Conservation (phyloP, 92 coral and sea anemone genomes). For the Heliopora coerulea region DNA sequence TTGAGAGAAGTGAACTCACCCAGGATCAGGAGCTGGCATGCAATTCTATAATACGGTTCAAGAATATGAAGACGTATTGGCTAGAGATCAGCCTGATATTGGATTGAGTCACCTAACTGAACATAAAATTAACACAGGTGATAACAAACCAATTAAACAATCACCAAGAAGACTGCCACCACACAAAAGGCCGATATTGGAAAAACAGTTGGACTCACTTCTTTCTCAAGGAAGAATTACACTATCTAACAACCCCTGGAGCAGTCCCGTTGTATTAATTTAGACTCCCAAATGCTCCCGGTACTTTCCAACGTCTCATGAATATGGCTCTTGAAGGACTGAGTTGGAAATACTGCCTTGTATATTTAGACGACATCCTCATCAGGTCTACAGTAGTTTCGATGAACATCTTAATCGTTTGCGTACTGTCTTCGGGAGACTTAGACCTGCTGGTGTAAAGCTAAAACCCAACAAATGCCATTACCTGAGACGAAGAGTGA, state of each 20-base stretch:
- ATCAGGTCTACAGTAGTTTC: conserved; percentile 35
- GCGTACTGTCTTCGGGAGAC: conserved; percentile 33
- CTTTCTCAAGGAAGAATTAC: conserved; percentile 47
- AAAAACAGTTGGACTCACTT: conserved; percentile 34
- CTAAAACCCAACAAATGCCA: conserved; percentile 49
- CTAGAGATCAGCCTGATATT: conserved; percentile 40
- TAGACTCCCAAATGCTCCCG: conserved; percentile 47
- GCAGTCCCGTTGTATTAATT: conserved; percentile 54
- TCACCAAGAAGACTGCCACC: conserved; percentile 49
- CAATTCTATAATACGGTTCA: conserved; percentile 41
- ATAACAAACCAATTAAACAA: conserved; percentile 53
- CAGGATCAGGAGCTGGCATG: conserved; percentile 36
- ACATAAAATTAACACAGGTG: conserved; percentile 54
- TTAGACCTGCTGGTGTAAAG: conserved; percentile 44
- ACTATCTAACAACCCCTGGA: conserved; percentile 48
- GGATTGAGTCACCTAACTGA: conserved; percentile 52
- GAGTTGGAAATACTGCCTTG: conserved; percentile 42
- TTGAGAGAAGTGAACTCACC: conserved; percentile 42
- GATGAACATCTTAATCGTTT: too few species aligned
- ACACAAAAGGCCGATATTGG: conserved; percentile 18
- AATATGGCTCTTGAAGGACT: conserved; percentile 42
- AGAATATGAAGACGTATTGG: conserved; percentile 50
- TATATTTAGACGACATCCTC: conserved; percentile 51
- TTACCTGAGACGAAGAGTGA: conserved; percentile 44
- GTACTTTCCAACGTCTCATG: conserved; percentile 50